These are phyloP conservation scores for Oncorhynchus tshawytscha DNA, from an alignment of 2,113 vertebrate genomes.

Conservation along the genomic window DNA sequence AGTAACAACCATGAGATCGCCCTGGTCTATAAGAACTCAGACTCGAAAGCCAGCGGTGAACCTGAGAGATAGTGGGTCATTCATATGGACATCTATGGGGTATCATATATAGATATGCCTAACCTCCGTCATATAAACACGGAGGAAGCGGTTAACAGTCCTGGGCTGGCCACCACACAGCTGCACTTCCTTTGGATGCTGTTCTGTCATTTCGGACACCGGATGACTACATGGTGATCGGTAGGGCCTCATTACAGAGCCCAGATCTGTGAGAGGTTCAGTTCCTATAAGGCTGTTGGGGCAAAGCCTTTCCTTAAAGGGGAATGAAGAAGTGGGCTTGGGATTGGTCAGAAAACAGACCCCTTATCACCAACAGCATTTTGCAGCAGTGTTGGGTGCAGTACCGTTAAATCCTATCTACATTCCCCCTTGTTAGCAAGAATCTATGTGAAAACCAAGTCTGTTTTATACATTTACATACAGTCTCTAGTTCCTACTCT, in stretches of 20 bases:
- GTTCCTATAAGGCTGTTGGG: not conserved
- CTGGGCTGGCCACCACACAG: not conserved
- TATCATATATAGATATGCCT: not conserved
- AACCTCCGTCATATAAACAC: not conserved
- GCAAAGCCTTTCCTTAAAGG: not conserved
- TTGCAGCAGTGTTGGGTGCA: too few relatives aligned
- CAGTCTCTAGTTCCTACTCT: not conserved
- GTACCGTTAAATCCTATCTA: too few relatives aligned
- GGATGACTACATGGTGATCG: not conserved
- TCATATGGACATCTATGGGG: not conserved
- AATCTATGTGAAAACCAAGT: too few relatives aligned
- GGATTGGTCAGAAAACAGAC: not conserved
- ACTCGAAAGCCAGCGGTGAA: constrained; percentile 17
- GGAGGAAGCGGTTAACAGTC: not conserved
- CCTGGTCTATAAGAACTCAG: constrained; percentile 39
- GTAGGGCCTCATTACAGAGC: not conserved
- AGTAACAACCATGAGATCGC: constrained; percentile 41
- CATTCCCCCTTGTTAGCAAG: too few relatives aligned
- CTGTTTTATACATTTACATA: not conserved
- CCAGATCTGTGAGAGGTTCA: not conserved
- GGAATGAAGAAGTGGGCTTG: not conserved
- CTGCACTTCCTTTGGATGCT: not conserved
- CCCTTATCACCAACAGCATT: too few relatives aligned
- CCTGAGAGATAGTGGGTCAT: constrained; percentile 16
- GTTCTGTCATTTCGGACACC: not conserved